Base-by-base conservation (phyloP, 2,888 invertebrate species). In the Hybos culiciformis region DNA sequence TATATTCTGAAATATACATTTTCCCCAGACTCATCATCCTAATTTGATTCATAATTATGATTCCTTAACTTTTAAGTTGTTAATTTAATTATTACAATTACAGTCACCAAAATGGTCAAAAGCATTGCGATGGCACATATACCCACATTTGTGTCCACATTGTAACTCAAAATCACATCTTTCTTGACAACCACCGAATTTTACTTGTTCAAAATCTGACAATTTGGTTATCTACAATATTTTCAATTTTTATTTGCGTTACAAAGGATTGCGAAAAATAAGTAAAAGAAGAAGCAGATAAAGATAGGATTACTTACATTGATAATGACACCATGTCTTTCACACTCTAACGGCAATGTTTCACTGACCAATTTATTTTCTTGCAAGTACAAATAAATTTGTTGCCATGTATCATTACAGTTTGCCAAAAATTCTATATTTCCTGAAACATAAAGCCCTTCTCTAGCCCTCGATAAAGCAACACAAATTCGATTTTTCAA, bases 401-500 rank as follows among this genome's bases (percentile, higher is more conserved):
- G 57, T 5, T 59, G 56, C 82, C 82, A 82, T 39, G 73, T 63
- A 5, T 51, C 38, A 51, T 73, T 76, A 2, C 72, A 68, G 1
- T 66, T 54, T 47, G 69, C 63, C 1, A 82, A 57, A 9, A 73
- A 62, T 1, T 66, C 56, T 71, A 81, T 77, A 54, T 86, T 84
- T 3, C 86, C 87, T 52, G 81, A 74, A 5, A 83, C 74, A 58
- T 78, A 86, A 37, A 87, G 70, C 9, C 72, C 81, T 55, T 70
- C 68, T 56, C 72, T 73, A 1, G 80, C 87, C 51, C 87, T 68
- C 0, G 86, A 85, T 37, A 87, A 62, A 1, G 83, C 81, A 1
- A 86, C 85, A 56, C 84, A 83, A 33, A 84, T 75, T 33, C 85
- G 72, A 60, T 85, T 85, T 29, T 74, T 70, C 19, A 74, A 75